Base-by-base conservation (phyloP, 2,113 vertebrate genomes). In the Phyllopteryx taeniolatus region DNA sequence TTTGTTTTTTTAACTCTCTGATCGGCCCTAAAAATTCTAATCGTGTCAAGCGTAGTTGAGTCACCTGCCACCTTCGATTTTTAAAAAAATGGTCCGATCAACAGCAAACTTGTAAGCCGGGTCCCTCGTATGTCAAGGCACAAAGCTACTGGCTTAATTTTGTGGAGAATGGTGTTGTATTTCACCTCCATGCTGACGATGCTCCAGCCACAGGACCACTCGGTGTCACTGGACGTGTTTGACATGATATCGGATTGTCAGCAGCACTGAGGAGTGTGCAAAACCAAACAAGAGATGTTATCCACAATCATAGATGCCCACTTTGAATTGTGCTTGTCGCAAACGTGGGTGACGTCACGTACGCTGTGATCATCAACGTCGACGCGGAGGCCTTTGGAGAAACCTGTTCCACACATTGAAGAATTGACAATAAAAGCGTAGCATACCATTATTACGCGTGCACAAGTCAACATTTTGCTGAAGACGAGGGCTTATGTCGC, bases 201-300 rank as follows among this genome's bases (percentile, higher is more conserved):
- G 47, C 95, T 98, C 98, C 98, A 99, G 69, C 96, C 98, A 80
- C 96, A 97, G 44, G 98, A 98, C 1, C 96, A 98, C 86, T 99
- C 98, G 10, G 96, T 92, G 87, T 99, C 98, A 84, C 96, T 98
- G 67, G 95, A 97, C 73, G 92, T 95, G 80, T 95, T 96, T 68
- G 97, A 97, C 98, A 99, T 99, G 83, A 84, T 83, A 68, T 80
- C 68, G 62, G 77, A 81, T 27, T 72, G 71, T 76, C 68, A 73
- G 49, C n/a, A 72, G 62, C n/a, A n/a, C 14, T 31, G 60, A 68
- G 15, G 44, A 9, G 76, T 56, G 60, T 83, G 22, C 1, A 62
- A 54, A 83, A 19, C 67, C 67, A 1, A 3, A 39, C 6, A 39
- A 3, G 22, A 15, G n/a, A 46, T 67, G 27, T 49, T 3, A 47